Base-by-base conservation (phyloP, 2,888 invertebrate species). In the Synanthedon tipuliformis region DNA sequence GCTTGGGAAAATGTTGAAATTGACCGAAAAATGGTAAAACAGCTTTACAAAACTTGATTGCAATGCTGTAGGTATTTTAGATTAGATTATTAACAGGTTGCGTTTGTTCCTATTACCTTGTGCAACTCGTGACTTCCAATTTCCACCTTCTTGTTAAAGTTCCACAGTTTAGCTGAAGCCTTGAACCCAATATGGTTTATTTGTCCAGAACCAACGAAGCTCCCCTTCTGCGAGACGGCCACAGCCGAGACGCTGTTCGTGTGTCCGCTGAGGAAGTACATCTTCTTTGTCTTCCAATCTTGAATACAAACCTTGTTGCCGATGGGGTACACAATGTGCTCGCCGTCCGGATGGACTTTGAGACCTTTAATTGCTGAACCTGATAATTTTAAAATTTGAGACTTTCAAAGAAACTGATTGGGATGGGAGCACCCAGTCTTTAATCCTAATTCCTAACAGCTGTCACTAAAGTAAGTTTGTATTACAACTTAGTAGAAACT, bases 181-280 rank as follows among this genome's bases (percentile, higher is more conserved):
- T 94, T 95, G 74, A 96, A 97, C 4, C 97, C 97, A 76, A 95
- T 94, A 69, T 96, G 94, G 69, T 95, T 97, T 45, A 93, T 90
- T 80, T 97, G 96, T 0, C 97, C 97, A 0, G 97, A 96, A 4
- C 95, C 97, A 45, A 98, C 85, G 65, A 90, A 94, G 18, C 91
- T 92, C 23, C 97, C 87, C 52, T 90, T 88, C 0, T 89, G 86
- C 10, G 97, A 97, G 11, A 95, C 75, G 51, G 93, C 92, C 18
- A 96, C 84, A 2, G 94, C 90, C 0, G 94, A 93, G 51, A 96
- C 92, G 34, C 90, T 90, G 73, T 95, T 94, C 0, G 93, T 91
- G 65, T 96, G 96, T 0, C 95, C 95, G 18, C 90, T 89, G 27
- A 96, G 87, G 73, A 95, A 95, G 54, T 81, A 77, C 82, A 95